Evolutionary conservation across 2,888 invertebrate species (phyloP).

Genomic region (Tillus elongatus): DNA sequence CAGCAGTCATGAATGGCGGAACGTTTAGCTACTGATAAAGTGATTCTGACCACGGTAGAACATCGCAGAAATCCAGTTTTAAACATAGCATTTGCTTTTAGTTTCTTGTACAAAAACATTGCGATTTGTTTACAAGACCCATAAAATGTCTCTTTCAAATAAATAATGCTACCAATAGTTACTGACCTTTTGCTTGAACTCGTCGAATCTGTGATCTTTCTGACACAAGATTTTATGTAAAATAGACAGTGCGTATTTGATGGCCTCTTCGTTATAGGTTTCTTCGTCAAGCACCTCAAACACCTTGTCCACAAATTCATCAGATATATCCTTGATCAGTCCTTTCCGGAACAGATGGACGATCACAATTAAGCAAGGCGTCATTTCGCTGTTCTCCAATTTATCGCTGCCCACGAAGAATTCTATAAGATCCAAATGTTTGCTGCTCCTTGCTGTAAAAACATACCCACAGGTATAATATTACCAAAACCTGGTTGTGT

Average conservation of each 20-base stretch:
- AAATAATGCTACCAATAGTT: no score
- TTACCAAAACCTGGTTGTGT: no score
- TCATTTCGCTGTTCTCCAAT: conserved; percentile 21
- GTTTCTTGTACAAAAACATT: no score
- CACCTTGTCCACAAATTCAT: conserved; percentile 26
- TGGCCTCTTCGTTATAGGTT: conserved; percentile 21
- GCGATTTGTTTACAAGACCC: no score
- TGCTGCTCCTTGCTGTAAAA: conserved; percentile 13
- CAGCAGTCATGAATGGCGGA: no score
- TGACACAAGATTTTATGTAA: conserved; percentile 32
- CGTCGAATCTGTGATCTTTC: conserved; percentile 22
- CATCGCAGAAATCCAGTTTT: no score
- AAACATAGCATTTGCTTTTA: no score
- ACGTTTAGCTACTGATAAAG: no score
- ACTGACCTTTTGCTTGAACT: conserved; percentile 31
- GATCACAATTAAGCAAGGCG: conserved; percentile 27
- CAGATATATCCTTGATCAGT: conserved; percentile 23
- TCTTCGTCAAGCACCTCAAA: conserved; percentile 26
- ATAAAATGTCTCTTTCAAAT: no score
- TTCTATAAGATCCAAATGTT: conserved; percentile 14
- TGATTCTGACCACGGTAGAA: no score
- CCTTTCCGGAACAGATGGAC: conserved; percentile 32
- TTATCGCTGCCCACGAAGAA: conserved; percentile 10
- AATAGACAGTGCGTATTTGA: conserved; percentile 29
- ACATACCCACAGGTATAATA: not conserved